Evolutionary conservation across 2,113 vertebrate genomes (phyloP).

Genomic region (Bostrychus sinensis): DNA sequence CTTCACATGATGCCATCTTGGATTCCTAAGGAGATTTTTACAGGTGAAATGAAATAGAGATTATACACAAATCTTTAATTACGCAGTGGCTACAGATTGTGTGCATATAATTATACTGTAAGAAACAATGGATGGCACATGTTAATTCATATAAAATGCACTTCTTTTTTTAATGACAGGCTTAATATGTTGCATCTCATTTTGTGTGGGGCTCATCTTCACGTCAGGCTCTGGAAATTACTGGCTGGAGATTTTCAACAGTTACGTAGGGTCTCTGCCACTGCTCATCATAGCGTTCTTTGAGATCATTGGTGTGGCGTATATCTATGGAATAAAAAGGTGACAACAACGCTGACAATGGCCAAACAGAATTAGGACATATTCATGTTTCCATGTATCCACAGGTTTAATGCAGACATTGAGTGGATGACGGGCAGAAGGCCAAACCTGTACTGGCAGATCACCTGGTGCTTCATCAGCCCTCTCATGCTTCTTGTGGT

Average conservation of each 20-base stretch:
- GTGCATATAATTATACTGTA: too few species aligned
- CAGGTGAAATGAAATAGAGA: conserved; percentile 71
- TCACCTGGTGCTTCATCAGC: conserved; percentile 80
- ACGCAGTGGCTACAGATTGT: too few species aligned
- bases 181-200: conserved; percentile 77
- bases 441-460: conserved; percentile 83
- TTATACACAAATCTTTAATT: not conserved
- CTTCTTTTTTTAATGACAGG: conserved; percentile 56
- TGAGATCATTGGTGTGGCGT: conserved; percentile 78
- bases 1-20: conserved; percentile 71
- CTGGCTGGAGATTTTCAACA: conserved; percentile 89
- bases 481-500: conserved; percentile 83
- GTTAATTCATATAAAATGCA: not conserved
- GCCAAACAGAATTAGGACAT: too few species aligned
- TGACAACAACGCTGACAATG: conserved; percentile 35
- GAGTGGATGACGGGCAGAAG: conserved; percentile 82
- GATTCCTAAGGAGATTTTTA: conserved; percentile 83
- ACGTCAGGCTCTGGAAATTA: conserved; percentile 86
- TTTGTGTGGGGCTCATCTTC: conserved; percentile 81
- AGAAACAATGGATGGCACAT: not conserved
- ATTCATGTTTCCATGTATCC: not conserved
- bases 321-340: conserved; percentile 84
- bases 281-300: conserved; percentile 85
- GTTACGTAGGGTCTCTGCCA: conserved; percentile 78
- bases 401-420: conserved; percentile 85